These are phyloP conservation scores for Vireo altiloquus DNA, from an alignment of 2,113 vertebrate genomes.

Conservation along the genomic window DNA sequence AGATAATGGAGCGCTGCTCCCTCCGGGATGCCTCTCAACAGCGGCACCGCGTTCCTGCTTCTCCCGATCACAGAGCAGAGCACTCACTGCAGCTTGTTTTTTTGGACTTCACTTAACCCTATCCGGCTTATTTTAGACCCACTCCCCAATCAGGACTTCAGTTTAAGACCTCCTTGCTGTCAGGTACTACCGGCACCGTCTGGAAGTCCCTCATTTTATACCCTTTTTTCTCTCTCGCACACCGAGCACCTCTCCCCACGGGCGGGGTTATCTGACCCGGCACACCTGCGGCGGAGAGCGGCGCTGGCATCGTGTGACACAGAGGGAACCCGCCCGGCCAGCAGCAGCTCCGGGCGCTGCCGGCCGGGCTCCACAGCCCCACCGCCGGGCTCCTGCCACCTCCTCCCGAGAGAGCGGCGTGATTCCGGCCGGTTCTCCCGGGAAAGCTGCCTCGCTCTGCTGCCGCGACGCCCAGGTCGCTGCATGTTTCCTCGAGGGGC, in stretches of 20 bases:
- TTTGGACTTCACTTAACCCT: not conserved
- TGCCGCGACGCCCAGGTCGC: not conserved
- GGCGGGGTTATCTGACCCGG: not conserved
- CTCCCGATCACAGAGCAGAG: not conserved
- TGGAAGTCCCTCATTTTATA: not conserved
- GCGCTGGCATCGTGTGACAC: not conserved
- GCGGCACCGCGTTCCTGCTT: fast-evolving
- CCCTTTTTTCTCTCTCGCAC: not conserved
- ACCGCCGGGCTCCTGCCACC: not conserved
- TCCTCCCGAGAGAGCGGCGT: no score
- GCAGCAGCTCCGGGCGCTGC: not conserved
- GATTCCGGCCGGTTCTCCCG: not conserved
- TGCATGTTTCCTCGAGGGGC: not conserved
- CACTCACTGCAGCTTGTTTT: not conserved
- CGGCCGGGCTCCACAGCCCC: not conserved
- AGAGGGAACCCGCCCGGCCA: not conserved
- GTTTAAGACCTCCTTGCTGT: not conserved
- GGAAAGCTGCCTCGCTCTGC: not conserved
- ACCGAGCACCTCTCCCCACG: not conserved
- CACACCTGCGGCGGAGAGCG: not conserved
- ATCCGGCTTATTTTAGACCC: not conserved
- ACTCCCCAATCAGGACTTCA: not conserved
- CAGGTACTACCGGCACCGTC: not conserved
- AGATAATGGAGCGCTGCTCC: not conserved
- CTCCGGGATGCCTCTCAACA: not conserved